Percentiles rank a stretch among this genome's conserved stretches.
These are phyloP conservation scores for Centrocercus urophasianus DNA, from an alignment of 2,113 vertebrate genomes.

Conservation along the genomic window DNA sequence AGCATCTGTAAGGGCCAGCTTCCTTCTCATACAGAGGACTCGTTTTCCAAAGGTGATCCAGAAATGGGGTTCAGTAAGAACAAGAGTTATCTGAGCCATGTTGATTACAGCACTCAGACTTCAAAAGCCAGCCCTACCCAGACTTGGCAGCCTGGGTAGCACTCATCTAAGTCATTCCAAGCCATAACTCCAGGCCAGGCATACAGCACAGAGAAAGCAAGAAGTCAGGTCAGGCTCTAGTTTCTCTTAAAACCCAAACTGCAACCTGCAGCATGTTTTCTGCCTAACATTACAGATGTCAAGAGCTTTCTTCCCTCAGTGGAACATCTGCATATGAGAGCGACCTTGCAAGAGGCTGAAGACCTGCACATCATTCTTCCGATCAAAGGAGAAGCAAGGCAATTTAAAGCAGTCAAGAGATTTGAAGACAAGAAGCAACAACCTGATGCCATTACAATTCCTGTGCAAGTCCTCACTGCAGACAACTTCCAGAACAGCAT, in stretches of 20 bases:
- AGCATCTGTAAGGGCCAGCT: background rate
- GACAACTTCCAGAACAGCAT: background rate
- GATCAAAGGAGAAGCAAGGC: conserved; percentile 4
- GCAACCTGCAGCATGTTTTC: background rate
- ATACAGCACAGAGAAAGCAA: background rate
- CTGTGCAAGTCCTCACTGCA: background rate
- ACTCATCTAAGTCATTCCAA: background rate
- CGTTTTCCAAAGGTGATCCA: background rate
- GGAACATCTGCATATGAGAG: background rate
- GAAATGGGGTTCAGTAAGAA: background rate
- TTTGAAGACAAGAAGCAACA: background rate
- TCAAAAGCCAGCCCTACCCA: background rate
- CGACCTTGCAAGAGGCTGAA: background rate
- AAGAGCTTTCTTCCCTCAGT: conserved; percentile 3
- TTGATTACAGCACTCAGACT: background rate
- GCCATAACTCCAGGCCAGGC: background rate
- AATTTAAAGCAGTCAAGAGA: conserved; percentile 21
- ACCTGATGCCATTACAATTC: conserved; percentile 21
- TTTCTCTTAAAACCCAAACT: background rate
- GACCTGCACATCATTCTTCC: conserved; percentile 13
- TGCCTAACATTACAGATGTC: background rate
- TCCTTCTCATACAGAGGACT: background rate
- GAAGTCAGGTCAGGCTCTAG: background rate
- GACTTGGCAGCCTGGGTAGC: background rate
- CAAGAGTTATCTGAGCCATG: background rate